Percentiles rank a stretch among this genome's conserved stretches.
phyloP scores from a whole-genome alignment of 2,888 invertebrate species.

The Apodemia zela region DNA sequence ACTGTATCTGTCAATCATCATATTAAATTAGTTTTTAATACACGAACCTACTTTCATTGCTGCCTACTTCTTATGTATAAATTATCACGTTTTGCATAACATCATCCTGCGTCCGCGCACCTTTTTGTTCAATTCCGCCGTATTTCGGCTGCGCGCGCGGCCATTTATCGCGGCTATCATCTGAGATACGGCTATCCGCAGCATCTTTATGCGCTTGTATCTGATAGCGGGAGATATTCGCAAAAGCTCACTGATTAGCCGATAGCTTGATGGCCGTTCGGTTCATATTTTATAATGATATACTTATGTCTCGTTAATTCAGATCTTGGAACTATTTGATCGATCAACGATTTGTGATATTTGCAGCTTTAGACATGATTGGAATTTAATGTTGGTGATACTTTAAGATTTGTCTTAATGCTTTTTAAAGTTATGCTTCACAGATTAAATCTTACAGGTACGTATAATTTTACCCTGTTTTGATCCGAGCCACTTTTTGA shows the following conservation, averaged over 20 bases:
- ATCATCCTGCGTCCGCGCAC: constrained; percentile 47
- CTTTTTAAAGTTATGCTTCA: no score
- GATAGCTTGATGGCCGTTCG: constrained; percentile 45
- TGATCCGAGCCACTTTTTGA: no score
- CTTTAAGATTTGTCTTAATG: background rate
- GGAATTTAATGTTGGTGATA: constrained; percentile 8
- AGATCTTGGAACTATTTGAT: constrained; percentile 19
- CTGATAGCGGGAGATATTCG: constrained; percentile 53
- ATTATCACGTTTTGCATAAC: constrained; percentile 36
- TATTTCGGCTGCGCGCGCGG: constrained; percentile 71
- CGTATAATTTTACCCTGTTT: no score
- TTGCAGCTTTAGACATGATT: background rate
- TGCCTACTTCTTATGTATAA: no score
- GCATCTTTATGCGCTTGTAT: constrained; percentile 63
- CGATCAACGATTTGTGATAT: constrained; percentile 16
- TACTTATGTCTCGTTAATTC: constrained; percentile 36
- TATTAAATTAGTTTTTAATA: no score
- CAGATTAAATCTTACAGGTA: no score
- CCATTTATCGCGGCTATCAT: constrained; percentile 71
- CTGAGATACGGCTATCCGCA: constrained; percentile 67
- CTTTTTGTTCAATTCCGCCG: constrained; percentile 64
- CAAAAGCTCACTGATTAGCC: constrained; percentile 61
- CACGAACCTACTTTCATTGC: no score
- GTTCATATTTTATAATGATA: constrained; percentile 44
- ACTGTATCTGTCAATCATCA: no score